Conservation (phyloP, 1,140 invertebrate species). For the Temnothorax longispinosus region DNA sequence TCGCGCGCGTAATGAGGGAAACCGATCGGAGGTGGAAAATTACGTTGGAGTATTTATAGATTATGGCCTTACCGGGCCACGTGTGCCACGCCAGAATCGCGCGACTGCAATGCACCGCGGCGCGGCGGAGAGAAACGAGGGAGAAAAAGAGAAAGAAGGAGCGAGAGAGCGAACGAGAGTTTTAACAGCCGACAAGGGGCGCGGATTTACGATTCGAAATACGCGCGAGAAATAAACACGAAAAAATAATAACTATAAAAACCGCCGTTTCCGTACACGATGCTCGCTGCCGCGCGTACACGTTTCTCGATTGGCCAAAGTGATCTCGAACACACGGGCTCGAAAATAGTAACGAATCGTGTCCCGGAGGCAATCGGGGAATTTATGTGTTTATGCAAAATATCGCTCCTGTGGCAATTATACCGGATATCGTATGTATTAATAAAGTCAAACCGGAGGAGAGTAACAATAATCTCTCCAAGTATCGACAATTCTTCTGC, state of each 20-base stretch:
- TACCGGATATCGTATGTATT: constrained; percentile 22
- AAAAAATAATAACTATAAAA: constrained; percentile 85
- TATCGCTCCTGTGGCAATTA: constrained; percentile 42
- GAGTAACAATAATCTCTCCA: neutral
- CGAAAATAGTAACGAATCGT: constrained; percentile 49
- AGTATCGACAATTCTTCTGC: neutral
- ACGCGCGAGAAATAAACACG: constrained; percentile 78
- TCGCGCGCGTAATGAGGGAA: constrained; percentile 52
- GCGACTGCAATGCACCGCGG: neutral
- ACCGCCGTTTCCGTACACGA: constrained; percentile 54
- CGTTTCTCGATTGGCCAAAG: constrained; percentile 44
- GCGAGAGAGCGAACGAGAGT: constrained; percentile 23
- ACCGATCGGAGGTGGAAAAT: constrained; percentile 53
- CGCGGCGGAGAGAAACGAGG: neutral
- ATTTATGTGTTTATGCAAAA: constrained; percentile 58
- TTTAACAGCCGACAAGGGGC: constrained; percentile 53
- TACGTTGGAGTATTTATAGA: constrained; percentile 57
- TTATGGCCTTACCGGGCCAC: constrained; percentile 57
- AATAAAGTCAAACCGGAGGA: neutral
- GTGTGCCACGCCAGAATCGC: constrained; percentile 30
- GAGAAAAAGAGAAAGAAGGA: neutral
- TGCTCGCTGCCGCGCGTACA: constrained; percentile 2
- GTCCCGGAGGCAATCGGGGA: constrained; percentile 7
- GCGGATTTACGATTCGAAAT: constrained; percentile 80
- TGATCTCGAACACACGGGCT: constrained; percentile 38